Base-by-base conservation (phyloP, 2,888 invertebrate genomes). In the Apantesis nais region DNA sequence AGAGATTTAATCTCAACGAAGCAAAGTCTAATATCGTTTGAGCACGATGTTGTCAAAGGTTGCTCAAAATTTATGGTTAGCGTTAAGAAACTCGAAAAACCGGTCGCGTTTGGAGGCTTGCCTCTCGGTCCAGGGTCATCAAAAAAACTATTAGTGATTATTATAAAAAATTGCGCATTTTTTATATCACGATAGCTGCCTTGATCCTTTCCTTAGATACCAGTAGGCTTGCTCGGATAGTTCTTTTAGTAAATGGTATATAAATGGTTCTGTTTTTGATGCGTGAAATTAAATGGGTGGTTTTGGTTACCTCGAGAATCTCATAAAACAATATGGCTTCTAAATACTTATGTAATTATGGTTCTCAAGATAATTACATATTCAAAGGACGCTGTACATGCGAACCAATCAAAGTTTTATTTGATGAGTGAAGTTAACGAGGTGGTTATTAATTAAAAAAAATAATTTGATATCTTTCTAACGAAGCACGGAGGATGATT, bases 101-200 rank as follows among this genome's bases (percentile, higher is more conserved):
- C 87, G 89, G 92, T 91, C 83, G 78, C 74, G 81, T 83, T 85
- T 82, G 90, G 90, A 92, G 92, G 91, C 91, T 90, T 88, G 92
- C 81, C 88, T 85, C 86, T 84, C 84, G 81, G 70, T 75, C 66
- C 88, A 90, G 92, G 92, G 92, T 85, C 87, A 84, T 86, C 91
- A 87, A 72, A 67, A 74, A 73, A 81, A 81, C 14, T 72, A 70
- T 64, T 78, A 74, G 71, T 76, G 67, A 76, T 80, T 72, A 77
- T 76, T 78, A 78, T 74, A 67, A 71, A 76, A 77, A 79, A 76
- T 80, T 76, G 72, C 72, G 75, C 72, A 69, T 74, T 71, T 75
- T 83, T 81, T 78, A 77, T 39, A 39, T 76, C 41, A 9, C 58
- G 66, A 67, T 72, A 75, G 75, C 74, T 72, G 66, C 73, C 62